Conservation (phyloP, 2,113 vertebrate species). For the Tenebrosternarchus preto region DNA sequence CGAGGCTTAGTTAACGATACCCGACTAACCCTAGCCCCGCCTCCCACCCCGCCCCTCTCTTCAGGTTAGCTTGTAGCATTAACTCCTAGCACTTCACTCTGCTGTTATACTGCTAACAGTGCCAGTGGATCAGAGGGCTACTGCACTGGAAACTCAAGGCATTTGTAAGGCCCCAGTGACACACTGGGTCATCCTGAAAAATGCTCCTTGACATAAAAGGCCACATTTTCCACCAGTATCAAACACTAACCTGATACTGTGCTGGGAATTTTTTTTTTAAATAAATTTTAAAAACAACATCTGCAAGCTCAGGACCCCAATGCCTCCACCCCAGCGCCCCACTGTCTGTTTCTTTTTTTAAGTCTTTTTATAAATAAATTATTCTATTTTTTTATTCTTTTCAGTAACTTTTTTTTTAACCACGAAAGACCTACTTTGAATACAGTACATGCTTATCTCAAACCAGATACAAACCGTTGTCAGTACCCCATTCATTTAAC, state of each 20-base stretch:
- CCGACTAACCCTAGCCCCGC: background rate
- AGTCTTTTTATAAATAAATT: constrained; percentile 31
- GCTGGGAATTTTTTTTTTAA: background rate
- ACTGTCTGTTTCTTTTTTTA: constrained; percentile 20
- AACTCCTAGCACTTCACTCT: constrained; percentile 1
- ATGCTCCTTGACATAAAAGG: constrained; percentile 43
- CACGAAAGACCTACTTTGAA: constrained; percentile 48
- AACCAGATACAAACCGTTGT: constrained; percentile 43
- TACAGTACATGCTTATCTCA: constrained; percentile 57
- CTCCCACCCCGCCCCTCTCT: background rate
- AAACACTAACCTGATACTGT: constrained; percentile 26
- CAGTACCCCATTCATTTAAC: constrained; percentile 35
- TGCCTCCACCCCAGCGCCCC: background rate
- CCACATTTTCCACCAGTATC: constrained; percentile 47
- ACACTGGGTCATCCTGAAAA: constrained; percentile 42
- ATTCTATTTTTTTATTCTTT: constrained; percentile 35
- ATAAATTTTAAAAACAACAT: background rate
- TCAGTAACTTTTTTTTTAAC: constrained; percentile 34
- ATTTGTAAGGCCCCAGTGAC: constrained; percentile 21
- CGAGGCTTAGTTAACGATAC: constrained; percentile 27
- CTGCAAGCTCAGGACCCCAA: constrained; percentile 1
- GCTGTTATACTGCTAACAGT: constrained; percentile 2
- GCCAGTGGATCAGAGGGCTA: constrained; percentile 5
- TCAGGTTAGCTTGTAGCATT: background rate
- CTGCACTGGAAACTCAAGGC: constrained; percentile 29